A percentile compares a stretch with the other conserved stretches of the same genome.
phyloP scores from a whole-genome alignment of 1,140 invertebrate genomes.

The Ips typographus region DNA sequence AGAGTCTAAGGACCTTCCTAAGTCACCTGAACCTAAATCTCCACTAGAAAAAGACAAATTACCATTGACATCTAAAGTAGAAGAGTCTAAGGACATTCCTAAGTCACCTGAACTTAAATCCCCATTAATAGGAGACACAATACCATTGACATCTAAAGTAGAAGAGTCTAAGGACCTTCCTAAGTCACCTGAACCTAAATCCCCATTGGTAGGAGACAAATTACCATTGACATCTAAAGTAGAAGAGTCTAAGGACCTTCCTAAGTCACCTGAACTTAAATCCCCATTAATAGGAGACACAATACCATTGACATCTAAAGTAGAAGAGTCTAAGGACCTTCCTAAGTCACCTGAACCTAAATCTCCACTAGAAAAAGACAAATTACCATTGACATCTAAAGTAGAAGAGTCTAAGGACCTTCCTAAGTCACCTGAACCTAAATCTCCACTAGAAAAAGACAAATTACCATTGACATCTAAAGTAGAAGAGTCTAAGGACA shows the following conservation, averaged over 20 bases:
- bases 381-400: neutral
- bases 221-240: neutral
- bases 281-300: neutral
- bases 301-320: neutral
- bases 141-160: neutral
- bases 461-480: neutral
- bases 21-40: neutral
- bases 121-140: neutral
- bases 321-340: neutral
- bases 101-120: neutral
- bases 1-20: neutral
- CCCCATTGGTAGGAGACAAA: neutral
- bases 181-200: neutral
- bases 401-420: neutral
- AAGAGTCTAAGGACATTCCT: neutral
- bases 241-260: neutral
- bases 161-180: neutral
- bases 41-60: neutral
- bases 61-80: neutral
- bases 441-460: neutral
- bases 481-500: neutral
- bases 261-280: neutral
- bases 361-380: neutral
- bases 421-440: neutral
- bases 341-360: neutral